Percentiles rank a stretch among this genome's conserved stretches.
These are phyloP conservation scores for Tenualosa ilisha DNA, from an alignment of 2,797 vertebrate genomes.

Conservation along the genomic window DNA sequence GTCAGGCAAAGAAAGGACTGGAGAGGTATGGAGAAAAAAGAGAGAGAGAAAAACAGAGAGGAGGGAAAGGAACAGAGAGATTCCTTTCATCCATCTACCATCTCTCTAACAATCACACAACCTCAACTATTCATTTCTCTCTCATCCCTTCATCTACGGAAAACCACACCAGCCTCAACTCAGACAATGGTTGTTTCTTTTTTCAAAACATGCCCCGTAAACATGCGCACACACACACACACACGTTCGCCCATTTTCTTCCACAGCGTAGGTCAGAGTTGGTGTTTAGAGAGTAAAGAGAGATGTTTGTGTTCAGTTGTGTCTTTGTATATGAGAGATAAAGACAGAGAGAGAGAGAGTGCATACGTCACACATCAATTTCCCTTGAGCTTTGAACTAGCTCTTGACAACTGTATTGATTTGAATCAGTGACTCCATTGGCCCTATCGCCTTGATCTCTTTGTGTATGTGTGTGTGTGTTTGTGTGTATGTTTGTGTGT, in stretches of 20 bases:
- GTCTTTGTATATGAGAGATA: background rate
- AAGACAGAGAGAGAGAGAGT: background rate
- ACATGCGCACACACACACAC: background rate
- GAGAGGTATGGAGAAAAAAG: background rate
- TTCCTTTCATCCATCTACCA: background rate
- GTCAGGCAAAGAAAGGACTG: background rate
- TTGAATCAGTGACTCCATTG: background rate
- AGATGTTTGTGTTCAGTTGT: slow-evolving; percentile 20
- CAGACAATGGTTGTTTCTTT: background rate
- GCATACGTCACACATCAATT: background rate
- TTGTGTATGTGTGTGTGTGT: background rate
- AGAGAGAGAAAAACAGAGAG: background rate
- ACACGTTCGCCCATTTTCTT: background rate
- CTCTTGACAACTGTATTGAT: background rate
- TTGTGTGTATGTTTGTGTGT: background rate
- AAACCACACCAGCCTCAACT: background rate
- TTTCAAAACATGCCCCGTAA: background rate
- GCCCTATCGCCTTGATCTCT: background rate
- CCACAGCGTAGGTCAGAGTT: slow-evolving; percentile 49
- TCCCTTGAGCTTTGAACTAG: background rate
- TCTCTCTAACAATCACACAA: background rate
- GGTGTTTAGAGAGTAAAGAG: slow-evolving; percentile 38
- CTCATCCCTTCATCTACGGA: background rate
- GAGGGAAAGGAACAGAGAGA: background rate
- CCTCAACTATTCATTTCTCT: background rate